A percentile compares a stretch with the other conserved stretches of the same genome.
phyloP scores from a whole-genome alignment of 1,140 invertebrate species.

The Lepidurus couesii region DNA sequence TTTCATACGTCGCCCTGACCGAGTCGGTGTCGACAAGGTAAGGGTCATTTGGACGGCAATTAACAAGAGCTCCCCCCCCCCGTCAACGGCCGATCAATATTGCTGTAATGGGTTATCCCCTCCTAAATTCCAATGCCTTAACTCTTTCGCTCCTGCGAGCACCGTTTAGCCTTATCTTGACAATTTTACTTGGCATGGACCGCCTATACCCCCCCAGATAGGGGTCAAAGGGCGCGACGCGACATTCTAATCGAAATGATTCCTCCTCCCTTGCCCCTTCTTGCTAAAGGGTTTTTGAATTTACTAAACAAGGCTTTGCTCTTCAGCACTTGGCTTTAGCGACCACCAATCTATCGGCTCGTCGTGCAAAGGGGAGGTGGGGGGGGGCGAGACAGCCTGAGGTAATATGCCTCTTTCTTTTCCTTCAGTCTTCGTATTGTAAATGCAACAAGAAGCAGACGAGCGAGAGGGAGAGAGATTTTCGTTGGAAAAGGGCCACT shows the following conservation, averaged over 20 bases:
- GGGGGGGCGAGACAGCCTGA: neutral
- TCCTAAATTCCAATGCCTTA: neutral
- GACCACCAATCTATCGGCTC: conserved; percentile 1
- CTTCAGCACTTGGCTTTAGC: neutral
- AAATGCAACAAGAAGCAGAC: neutral
- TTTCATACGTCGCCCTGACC: neutral
- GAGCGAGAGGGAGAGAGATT: neutral
- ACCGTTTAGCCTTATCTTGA: neutral
- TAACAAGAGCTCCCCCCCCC: neutral
- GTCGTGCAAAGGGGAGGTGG: neutral
- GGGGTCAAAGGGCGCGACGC: conserved; percentile 11
- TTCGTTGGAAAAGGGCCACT: conserved; percentile 1
- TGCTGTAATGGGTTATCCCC: neutral
- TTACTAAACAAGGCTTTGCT: neutral
- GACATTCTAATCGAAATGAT: conserved; percentile 4
- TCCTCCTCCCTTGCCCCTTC: neutral
- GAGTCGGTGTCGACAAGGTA: neutral
- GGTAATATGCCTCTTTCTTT: neutral
- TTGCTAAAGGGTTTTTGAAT: neutral
- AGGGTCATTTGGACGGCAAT: conserved; percentile 3
- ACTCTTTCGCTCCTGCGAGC: neutral
- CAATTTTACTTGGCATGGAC: neutral
- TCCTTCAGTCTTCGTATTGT: neutral
- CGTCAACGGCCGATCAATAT: neutral
- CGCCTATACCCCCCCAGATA: neutral